These are phyloP conservation scores for Hypercompe scribonia DNA, from an alignment of 2,888 invertebrate genomes.

Conservation along the genomic window DNA sequence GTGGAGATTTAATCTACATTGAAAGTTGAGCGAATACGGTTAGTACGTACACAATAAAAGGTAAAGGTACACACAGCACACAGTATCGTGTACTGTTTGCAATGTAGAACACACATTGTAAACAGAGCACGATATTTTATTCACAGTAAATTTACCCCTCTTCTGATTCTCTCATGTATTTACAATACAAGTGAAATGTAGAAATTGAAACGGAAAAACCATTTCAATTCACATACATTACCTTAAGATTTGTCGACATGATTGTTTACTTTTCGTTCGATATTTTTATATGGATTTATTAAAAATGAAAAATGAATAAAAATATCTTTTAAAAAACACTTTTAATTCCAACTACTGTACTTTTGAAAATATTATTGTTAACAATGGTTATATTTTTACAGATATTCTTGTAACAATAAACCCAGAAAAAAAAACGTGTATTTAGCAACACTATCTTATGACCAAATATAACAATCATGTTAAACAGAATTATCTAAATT, in stretches of 20 bases:
- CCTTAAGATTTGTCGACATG: background rate
- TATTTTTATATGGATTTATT: too few relatives aligned
- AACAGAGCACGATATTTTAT: background rate
- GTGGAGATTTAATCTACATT: constrained; percentile 1
- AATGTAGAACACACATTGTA: background rate
- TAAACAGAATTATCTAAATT: too few relatives aligned
- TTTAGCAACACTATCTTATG: too few relatives aligned
- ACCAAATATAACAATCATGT: too few relatives aligned
- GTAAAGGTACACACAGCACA: background rate
- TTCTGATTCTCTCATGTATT: background rate
- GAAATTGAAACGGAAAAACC: background rate
- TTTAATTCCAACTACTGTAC: too few relatives aligned
- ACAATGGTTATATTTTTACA: too few relatives aligned
- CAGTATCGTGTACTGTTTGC: background rate
- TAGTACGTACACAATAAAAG: background rate
- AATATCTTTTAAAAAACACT: too few relatives aligned
- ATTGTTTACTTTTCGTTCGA: too few relatives aligned
- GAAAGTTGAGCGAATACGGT: background rate
- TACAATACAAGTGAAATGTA: background rate
- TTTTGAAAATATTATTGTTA: too few relatives aligned
- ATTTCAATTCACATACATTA: background rate
- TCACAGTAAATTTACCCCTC: background rate
- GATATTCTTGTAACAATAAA: too few relatives aligned
- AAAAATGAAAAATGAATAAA: too few relatives aligned
- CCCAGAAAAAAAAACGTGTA: too few relatives aligned